Conservation (phyloP, 2,797 vertebrate genomes). For the Mastacembelus armatus region DNA sequence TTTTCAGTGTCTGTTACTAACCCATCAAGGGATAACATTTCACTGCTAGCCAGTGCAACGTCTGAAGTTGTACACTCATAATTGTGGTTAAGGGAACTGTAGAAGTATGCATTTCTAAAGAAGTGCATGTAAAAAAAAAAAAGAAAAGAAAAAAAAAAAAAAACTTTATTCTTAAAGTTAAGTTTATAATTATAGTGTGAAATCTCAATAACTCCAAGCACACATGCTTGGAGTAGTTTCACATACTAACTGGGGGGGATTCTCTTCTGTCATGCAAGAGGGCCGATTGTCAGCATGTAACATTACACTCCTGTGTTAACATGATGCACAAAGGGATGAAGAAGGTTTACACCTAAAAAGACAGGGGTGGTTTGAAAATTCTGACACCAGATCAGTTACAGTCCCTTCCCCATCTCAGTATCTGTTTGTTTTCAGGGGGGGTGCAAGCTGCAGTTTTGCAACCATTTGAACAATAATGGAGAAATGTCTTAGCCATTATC, state of each 20-base stretch:
- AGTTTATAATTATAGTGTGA: no score
- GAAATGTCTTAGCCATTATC: no score
- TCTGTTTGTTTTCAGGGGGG: not conserved
- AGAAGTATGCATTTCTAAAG: no score
- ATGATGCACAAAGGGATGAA: conserved; percentile 28
- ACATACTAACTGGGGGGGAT: conserved; percentile 15
- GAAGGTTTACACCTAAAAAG: conserved; percentile 8
- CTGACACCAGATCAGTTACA: not conserved
- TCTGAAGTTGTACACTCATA: not conserved
- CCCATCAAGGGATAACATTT: conserved; percentile 58
- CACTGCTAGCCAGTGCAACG: conserved; percentile 32
- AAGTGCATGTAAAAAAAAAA: no score
- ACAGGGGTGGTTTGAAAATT: not conserved
- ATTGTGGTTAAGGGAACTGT: conserved; percentile 9
- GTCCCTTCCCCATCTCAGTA: not conserved
- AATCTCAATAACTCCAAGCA: no score
- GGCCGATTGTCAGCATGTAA: conserved; percentile 14
- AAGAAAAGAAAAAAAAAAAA: not conserved
- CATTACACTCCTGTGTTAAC: conserved; percentile 27
- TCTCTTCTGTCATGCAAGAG: conserved; percentile 17
- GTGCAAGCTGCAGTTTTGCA: no score
- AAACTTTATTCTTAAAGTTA: no score
- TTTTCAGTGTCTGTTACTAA: conserved; percentile 75
- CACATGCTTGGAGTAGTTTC: not conserved
- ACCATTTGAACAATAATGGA: no score